Evolutionary conservation across 2,888 invertebrate species (phyloP).

Genomic region (Platerodrilus igneus): DNA sequence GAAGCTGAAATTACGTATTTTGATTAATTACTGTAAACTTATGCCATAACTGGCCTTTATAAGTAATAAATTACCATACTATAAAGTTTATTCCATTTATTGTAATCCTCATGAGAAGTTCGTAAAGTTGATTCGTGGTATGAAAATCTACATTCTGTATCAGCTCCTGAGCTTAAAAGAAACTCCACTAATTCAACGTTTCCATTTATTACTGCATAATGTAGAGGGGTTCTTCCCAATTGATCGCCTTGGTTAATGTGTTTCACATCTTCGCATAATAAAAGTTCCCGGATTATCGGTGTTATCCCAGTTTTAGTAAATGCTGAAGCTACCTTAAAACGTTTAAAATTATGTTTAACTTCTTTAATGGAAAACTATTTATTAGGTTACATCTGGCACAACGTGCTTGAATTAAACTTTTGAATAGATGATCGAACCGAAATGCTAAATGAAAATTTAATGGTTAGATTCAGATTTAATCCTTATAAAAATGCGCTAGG

Average conservation of each 20-base stretch:
- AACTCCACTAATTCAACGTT: slow-evolving; percentile 31
- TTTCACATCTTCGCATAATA: slow-evolving; percentile 17
- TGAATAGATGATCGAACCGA: no score
- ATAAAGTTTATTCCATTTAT: slow-evolving; percentile 26
- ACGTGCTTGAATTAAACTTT: no score
- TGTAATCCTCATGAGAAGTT: slow-evolving; percentile 24
- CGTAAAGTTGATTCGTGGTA: slow-evolving; percentile 14
- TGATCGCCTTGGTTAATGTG: slow-evolving; percentile 31
- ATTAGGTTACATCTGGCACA: no score
- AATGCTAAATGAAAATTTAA: no score
- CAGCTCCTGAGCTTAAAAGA: slow-evolving; percentile 26
- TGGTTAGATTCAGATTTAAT: no score
- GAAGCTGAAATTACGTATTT: slow-evolving; percentile 33
- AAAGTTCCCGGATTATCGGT: slow-evolving; percentile 15
- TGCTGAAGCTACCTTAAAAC: slow-evolving; percentile 26
- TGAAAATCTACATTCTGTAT: slow-evolving; percentile 25
- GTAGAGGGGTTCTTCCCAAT: slow-evolving; percentile 40
- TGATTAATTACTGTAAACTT: slow-evolving; percentile 14
- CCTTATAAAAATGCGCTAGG: no score
- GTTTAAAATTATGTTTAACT: no score
- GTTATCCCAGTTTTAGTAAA: slow-evolving; percentile 23
- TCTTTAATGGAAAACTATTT: no score
- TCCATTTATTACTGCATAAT: slow-evolving; percentile 39
- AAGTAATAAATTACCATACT: slow-evolving; percentile 20
- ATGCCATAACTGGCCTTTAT: slow-evolving; percentile 6